Base-by-base conservation (phyloP, 2,888 invertebrate species). In the Malacosoma neustria region DNA sequence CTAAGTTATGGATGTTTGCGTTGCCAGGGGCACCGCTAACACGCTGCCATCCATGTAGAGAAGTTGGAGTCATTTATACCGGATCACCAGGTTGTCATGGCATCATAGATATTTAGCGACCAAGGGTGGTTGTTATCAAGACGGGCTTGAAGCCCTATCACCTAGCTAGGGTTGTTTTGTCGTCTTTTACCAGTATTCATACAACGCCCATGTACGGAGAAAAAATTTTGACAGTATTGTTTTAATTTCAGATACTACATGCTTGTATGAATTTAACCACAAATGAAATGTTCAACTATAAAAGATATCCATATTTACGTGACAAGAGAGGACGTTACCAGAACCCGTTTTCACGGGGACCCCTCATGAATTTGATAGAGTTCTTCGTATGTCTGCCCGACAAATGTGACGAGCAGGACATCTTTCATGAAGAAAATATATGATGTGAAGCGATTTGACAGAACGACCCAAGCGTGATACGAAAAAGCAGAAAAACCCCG, bases 261-360 rank as follows among this genome's bases (percentile, higher is more conserved):
- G 96, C 95, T 7, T 93, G 95, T 64, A 94, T 95, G 93, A 97
- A 97, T 81, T 79, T 97, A 41, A 97, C 97, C 4, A 96, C 96
- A 33, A 97, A 97, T 71, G 97, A 97, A 80, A 95, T 96, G 93
- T 94, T 96, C 68, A 97, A 97, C 80, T 94, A 94, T 71, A 95
- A 95, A 66, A 88, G 96, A 36, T 97, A 97, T 71, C 93, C 95
- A 0, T 97, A 97, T 69, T 73, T 97, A 45, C 88, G 96, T 37
- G 96, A 97, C 69, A 95, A 94, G 62, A 89, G 93, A 41, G 97
- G 97, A 2, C 90, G 93, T 45, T 97, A 95, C 69, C 91, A 93
- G 63, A 97, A 97, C 80, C 96, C 96, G 0, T 97, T 95, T 67
- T 94, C 96, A n/a, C 88, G 95, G 42, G 97, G 97, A 0, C 92